A percentile compares a stretch with the other conserved stretches of the same genome.
phyloP scores from a whole-genome alignment of 2,888 invertebrate genomes.

The Cephus pulcher region DNA sequence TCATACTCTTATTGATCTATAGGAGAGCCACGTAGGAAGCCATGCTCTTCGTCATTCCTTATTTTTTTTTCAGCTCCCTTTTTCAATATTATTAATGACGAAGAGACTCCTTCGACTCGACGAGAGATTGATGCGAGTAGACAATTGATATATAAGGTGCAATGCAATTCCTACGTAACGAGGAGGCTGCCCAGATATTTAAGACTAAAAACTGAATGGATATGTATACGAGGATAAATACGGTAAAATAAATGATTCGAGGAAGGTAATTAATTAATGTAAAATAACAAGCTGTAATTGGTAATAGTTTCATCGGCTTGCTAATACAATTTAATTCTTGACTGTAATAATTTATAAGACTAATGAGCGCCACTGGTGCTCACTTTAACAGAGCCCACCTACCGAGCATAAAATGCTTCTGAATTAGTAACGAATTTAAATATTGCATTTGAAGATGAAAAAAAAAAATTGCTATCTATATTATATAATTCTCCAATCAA shows the following conservation, averaged over 20 bases:
- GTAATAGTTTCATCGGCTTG: background rate
- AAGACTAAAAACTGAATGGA: background rate
- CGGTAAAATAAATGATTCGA: background rate
- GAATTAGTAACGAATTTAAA: background rate
- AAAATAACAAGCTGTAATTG: background rate
- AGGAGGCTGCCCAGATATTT: no score
- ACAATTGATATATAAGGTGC: background rate
- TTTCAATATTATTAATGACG: background rate
- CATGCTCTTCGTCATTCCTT: background rate
- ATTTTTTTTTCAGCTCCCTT: background rate
- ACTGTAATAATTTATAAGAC: background rate
- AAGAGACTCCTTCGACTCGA: background rate
- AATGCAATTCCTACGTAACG: background rate
- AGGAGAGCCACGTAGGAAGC: background rate
- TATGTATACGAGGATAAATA: background rate
- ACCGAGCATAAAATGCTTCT: background rate
- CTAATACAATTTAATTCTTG: background rate
- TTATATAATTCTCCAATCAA: background rate
- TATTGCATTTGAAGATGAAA: background rate
- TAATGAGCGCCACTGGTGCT: background rate
- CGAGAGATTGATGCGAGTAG: background rate
- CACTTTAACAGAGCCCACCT: background rate
- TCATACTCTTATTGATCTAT: background rate
- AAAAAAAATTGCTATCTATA: background rate
- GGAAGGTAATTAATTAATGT: background rate